Base-by-base conservation (phyloP, 2,797 vertebrate species). In the Bucorvus abyssinicus region DNA sequence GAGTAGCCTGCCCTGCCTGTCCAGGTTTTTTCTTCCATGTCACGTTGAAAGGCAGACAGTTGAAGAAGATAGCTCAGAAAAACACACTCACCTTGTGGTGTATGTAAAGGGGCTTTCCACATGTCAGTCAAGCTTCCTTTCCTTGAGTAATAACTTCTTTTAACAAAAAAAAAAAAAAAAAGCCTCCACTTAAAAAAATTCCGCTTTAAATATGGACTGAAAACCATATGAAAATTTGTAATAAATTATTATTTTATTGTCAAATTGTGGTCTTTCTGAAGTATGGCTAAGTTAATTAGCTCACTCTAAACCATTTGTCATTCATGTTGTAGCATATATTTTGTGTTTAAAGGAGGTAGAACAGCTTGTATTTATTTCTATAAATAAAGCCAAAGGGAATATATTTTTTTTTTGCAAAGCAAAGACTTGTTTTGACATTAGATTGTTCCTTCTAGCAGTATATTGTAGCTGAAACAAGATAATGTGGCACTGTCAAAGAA, bases 401-500 rank as follows among this genome's bases (percentile, higher is more conserved):
- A 4, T 34, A n/a, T n/a, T n/a, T 29, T 38, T 56, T n/a, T 68
- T 34, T 47, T 26, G 9, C n/a, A 61, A 83, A 88, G 44, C 14
- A 71, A 89, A 87, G 8, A 2, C 79, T 90, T 53, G 1, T 94
- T 94, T 91, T 95, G 45, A 76, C 59, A 86, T 91, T 64, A 78
- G 44, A 67, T 78, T 93, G 24, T 60, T 94, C 36, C 23, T 90
- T 92, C 79, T 55, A 93, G 47, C 40, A 69, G 75, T 73, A 60
- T 75, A 86, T 70, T 91, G 50, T 75, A 80, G 36, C 30, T 86
- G 44, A 94, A 96, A 85, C 61, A 14, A 92, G 68, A 79, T 79
- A 73, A 94, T 93, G 92, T 96, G 61, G 64, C 84, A 91, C 32
- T 76, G 64, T 52, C 60, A 91, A 64, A 86, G 56, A 73, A 8